Percentiles rank a stretch among this genome's conserved stretches.
Evolutionary conservation across 2,113 vertebrate species (phyloP).

Genomic region (Nesogale talazaci): DNA sequence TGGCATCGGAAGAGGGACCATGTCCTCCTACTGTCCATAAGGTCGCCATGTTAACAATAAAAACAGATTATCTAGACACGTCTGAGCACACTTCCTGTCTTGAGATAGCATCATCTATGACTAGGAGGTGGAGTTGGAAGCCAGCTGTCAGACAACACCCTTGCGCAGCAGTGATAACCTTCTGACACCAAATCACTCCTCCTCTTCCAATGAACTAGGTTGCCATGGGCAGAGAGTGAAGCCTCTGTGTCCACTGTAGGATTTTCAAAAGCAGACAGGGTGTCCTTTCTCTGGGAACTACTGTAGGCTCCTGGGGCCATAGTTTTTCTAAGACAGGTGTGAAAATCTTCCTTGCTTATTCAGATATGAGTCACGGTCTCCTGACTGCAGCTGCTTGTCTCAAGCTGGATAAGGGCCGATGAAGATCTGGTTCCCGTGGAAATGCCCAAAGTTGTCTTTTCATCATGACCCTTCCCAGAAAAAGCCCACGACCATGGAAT

Average conservation of each 20-base stretch:
- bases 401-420: neutral
- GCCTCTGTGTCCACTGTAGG: neutral
- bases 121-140: neutral
- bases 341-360: slow-evolving; percentile 47
- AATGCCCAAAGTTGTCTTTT: neutral
- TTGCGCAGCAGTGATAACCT: too few species aligned
- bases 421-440: slow-evolving; percentile 33
- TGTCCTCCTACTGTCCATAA: neutral
- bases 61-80: neutral
- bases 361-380: slow-evolving; percentile 52
- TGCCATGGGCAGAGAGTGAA: neutral
- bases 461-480: neutral
- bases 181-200: neutral
- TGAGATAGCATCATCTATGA: neutral
- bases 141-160: neutral
- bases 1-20: neutral
- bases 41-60: neutral
- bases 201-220: neutral
- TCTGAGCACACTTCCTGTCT: slow-evolving; percentile 5
- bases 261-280: slow-evolving; percentile 34
- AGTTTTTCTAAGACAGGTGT: slow-evolving; percentile 11
- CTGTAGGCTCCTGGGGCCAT: neutral
- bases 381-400: neutral
- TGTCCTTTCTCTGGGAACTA: neutral
- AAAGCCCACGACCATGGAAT: too few species aligned